These are phyloP conservation scores for Zaprionus tsacasi DNA, from an alignment of 1,140 invertebrate genomes.

Conservation along the genomic window DNA sequence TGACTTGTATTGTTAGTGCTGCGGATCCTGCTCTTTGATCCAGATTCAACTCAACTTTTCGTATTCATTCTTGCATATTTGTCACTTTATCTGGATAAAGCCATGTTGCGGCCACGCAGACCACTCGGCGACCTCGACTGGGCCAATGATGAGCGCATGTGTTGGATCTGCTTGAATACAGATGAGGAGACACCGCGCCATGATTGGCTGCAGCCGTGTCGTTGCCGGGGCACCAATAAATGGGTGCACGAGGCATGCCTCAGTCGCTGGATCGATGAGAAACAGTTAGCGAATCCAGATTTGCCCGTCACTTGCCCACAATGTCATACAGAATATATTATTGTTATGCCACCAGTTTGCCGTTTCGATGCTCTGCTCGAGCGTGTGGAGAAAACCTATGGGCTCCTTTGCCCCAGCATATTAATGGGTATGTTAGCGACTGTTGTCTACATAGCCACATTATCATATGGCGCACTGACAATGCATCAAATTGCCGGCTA, in stretches of 20 bases:
- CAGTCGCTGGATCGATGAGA: constrained; percentile 66
- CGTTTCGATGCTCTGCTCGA: constrained; percentile 50
- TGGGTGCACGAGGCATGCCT: constrained; percentile 71
- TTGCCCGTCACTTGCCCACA: constrained; percentile 48
- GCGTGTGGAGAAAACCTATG: constrained; percentile 43
- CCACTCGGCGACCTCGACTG: constrained; percentile 21
- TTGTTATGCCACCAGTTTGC: constrained; percentile 52
- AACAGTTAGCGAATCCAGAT: constrained; percentile 44
- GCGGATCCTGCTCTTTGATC: not conserved
- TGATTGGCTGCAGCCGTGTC: constrained; percentile 67
- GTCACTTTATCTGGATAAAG: not conserved
- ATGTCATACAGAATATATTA: constrained; percentile 64
- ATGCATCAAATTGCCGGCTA: constrained; percentile 51
- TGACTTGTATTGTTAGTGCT: not conserved
- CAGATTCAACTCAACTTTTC: not conserved
- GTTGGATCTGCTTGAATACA: constrained; percentile 63
- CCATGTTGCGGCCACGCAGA: constrained; percentile 22
- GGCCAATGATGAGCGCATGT: constrained; percentile 44
- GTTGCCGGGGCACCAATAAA: constrained; percentile 67
- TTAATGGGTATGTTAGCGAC: constrained; percentile 58
- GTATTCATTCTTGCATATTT: not conserved
- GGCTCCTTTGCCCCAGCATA: constrained; percentile 51
- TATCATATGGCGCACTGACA: constrained; percentile 55
- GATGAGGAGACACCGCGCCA: constrained; percentile 46
- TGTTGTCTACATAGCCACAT: constrained; percentile 57